Base-by-base conservation (phyloP, 53 echinoderm and acorn worm genomes). In the Holothuria scabra region DNA sequence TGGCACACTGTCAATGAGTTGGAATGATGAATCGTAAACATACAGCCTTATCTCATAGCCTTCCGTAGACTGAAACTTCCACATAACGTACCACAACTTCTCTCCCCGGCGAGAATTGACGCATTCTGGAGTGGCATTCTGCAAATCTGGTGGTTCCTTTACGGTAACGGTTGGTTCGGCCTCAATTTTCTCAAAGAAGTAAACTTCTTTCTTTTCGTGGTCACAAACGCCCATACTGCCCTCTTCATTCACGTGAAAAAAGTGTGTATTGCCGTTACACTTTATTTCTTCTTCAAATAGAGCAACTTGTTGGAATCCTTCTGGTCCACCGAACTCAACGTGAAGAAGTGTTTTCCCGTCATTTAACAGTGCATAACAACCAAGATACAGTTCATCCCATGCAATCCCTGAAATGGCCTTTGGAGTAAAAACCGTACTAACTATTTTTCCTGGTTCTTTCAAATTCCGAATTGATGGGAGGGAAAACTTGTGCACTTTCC, bases 171-270 rank as follows among this genome's bases (percentile, higher is more conserved):
- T 24, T 23, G 8, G 29, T 65, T 30, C 22, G 25, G 12, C 25
- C 28, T 21, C 32, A n/a, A 65, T n/a, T 13, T 28, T 30, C 4
- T n/a, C 29, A 32, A 30, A 65, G 26, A 65, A 65, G 10, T 32
- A 25, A 4, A 65, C 32, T 28, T 30, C 65, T 32, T 25, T 0
- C 29, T 65, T 65, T 13, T 32, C 6, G 4, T 65, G 65, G 18
- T 65, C 65, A 65, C 65, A 65, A 6, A 65, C 21, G 13, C 28
- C 65, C 65, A 65, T 65, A 25, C 65, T 65, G 28, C 65, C 65
- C 14, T 65, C 65, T 14, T 30, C 28, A 24, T 32, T n/a, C 32
- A 65, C 26, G 25, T 65, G 65, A 12, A 65, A 32, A 24, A 65
- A 30, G 32, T 65, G 65, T 9, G 65, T 65, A 65, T 65, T 14